Evolutionary conservation across 2,888 invertebrate genomes (phyloP).

Genomic region (Operophtera brumata): DNA sequence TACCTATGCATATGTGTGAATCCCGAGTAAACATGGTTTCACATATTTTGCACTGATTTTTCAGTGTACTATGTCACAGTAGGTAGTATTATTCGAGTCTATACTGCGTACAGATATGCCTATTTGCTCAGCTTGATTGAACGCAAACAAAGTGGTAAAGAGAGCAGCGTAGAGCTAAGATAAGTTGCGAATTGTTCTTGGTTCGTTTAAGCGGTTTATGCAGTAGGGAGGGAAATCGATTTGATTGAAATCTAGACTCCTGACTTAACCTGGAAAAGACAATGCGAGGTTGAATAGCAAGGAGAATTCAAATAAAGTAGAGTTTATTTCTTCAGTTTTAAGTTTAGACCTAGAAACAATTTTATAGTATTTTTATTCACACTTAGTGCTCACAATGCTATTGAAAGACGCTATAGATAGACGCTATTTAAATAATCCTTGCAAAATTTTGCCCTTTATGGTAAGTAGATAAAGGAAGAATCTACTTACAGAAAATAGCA

Average conservation of each 20-base stretch:
- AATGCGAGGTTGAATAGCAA: constrained; percentile 57
- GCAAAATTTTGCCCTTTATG: too few relatives aligned
- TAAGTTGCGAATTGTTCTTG: constrained; percentile 49
- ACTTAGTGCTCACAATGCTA: too few relatives aligned
- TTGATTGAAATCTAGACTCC: constrained; percentile 56
- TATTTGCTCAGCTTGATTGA: constrained; percentile 49
- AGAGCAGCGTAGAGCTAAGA: constrained; percentile 53
- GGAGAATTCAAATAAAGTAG: constrained; percentile 38
- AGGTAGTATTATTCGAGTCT: constrained; percentile 13
- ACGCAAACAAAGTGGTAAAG: constrained; percentile 60
- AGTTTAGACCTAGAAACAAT: constrained; percentile 19
- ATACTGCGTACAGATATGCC: constrained; percentile 22
- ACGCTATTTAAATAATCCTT: too few relatives aligned
- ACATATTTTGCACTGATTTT: constrained; percentile 9
- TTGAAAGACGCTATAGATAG: too few relatives aligned
- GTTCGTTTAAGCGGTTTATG: constrained; percentile 54
- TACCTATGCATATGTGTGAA: not conserved
- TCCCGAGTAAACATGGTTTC: not conserved
- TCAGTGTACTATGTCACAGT: not conserved
- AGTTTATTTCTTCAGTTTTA: constrained; percentile 3
- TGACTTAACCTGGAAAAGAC: constrained; percentile 38
- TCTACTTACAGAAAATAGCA: not conserved
- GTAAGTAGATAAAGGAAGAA: too few relatives aligned
- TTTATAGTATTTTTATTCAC: not conserved
- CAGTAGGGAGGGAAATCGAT: constrained; percentile 57